Evolutionary conservation across 2,888 invertebrate species (phyloP).

Genomic region (Thelaira solivaga): DNA sequence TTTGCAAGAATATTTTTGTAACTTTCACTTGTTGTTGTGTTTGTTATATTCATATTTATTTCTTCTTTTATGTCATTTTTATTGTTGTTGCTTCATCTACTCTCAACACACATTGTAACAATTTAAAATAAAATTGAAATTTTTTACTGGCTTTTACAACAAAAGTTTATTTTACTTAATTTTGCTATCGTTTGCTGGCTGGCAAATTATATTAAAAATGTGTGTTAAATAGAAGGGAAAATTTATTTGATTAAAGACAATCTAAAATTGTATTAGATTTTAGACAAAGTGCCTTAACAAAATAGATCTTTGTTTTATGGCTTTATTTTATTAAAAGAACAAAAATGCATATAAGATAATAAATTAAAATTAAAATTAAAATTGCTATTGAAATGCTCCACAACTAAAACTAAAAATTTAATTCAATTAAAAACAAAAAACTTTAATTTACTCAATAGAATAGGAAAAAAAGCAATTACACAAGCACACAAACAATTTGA

Average conservation of each 20-base stretch:
- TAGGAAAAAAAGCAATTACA: no score
- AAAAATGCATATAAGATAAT: not conserved
- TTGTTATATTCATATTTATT: not conserved
- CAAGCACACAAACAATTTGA: no score
- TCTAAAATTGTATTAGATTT: conserved; percentile 22
- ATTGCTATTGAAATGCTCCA: no score
- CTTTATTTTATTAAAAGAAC: no score
- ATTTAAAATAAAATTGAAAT: no score
- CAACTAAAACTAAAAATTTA: no score
- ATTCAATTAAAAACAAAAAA: no score
- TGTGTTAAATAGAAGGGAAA: not conserved
- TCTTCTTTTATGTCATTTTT: not conserved
- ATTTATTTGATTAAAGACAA: conserved; percentile 29
- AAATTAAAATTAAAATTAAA: not conserved
- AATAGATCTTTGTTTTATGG: not conserved
- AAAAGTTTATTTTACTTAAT: no score
- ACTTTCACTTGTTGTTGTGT: conserved; percentile 33
- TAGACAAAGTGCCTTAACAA: not conserved
- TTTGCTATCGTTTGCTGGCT: no score
- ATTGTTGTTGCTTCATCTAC: not conserved
- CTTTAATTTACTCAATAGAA: no score
- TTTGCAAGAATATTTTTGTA: conserved; percentile 34
- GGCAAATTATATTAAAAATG: not conserved
- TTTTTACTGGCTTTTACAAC: no score
- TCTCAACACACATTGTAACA: not conserved